Conservation (phyloP, 2,888 invertebrate species). For the Camptogramma bilineatum region DNA sequence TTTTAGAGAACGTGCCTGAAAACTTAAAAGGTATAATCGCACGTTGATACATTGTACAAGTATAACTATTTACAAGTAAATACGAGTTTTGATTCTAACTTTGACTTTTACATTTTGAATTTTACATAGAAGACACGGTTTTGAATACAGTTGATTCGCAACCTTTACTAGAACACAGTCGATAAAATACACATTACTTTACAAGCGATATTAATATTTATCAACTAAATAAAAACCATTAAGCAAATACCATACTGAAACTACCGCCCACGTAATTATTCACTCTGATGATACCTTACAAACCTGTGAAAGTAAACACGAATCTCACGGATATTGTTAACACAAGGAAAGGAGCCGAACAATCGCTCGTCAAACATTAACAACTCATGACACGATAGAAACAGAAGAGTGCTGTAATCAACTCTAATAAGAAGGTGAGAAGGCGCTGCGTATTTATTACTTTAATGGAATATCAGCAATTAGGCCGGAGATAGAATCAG, state of each 20-base stretch:
- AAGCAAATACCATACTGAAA: slow-evolving; percentile 54
- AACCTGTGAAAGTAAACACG: slow-evolving; percentile 66
- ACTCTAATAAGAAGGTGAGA: slow-evolving; percentile 80
- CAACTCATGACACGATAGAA: slow-evolving; percentile 77
- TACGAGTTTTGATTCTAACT: not conserved
- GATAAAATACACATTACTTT: slow-evolving; percentile 35
- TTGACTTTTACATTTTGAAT: not conserved
- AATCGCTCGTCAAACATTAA: slow-evolving; percentile 73
- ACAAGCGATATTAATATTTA: slow-evolving; percentile 46
- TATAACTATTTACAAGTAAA: not conserved
- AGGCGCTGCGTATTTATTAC: slow-evolving; percentile 79
- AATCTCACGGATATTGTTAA: slow-evolving; percentile 67
- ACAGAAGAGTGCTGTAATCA: slow-evolving; percentile 77
- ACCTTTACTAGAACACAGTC: not conserved
- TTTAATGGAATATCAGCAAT: slow-evolving; percentile 85
- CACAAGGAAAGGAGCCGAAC: slow-evolving; percentile 62
- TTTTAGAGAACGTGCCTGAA: slow-evolving; percentile 34
- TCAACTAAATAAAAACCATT: slow-evolving; percentile 48
- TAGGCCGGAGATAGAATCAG: slow-evolving; percentile 80
- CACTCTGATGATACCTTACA: slow-evolving; percentile 59
- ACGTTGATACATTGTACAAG: not conserved
- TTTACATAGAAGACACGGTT: not conserved
- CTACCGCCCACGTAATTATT: slow-evolving; percentile 59
- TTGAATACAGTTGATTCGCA: not conserved
- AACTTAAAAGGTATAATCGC: slow-evolving; percentile 25